Percentiles rank a stretch among this genome's conserved stretches.
Conservation (phyloP, 2,797 vertebrate species). For the Crocidura indochinensis region DNA sequence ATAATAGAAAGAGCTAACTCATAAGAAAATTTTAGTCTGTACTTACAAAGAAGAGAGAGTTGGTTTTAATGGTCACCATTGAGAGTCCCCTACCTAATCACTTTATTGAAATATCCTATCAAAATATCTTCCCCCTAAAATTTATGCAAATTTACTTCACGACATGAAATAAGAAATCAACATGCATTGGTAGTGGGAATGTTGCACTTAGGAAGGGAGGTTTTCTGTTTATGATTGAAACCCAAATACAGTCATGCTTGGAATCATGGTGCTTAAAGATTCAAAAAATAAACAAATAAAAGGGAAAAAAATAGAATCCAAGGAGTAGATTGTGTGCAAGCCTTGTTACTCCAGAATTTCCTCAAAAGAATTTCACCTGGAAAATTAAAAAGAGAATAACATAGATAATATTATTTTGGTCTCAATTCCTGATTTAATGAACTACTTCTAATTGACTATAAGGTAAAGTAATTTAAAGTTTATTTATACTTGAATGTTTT, state of each 20-base stretch:
- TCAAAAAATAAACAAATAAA: too few species aligned
- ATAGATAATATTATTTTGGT: not conserved
- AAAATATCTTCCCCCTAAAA: not conserved
- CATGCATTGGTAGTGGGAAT: not conserved
- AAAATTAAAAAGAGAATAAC: conserved; percentile 13
- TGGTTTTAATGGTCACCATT: not conserved
- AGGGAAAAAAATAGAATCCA: not conserved
- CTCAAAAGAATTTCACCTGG: conserved; percentile 11
- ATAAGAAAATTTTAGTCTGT: not conserved
- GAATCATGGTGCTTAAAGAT: too few species aligned
- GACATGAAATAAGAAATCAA: conserved; percentile 7
- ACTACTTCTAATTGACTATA: conserved; percentile 18
- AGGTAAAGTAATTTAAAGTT: conserved; percentile 8
- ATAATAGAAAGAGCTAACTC: not conserved
- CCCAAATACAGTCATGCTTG: too few species aligned
- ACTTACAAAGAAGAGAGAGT: conserved; percentile 8
- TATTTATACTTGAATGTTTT: conserved; percentile 21
- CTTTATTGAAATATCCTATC: conserved; percentile 1
- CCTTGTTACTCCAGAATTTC: not conserved
- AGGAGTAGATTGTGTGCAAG: not conserved
- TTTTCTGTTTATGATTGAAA: too few species aligned
- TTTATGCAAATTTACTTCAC: not conserved
- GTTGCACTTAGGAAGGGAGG: too few species aligned
- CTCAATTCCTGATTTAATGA: not conserved
- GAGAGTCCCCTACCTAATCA: not conserved